Percentiles rank a stretch among this genome's conserved stretches.
Evolutionary conservation across 2,797 vertebrate species (phyloP).

Genomic region (Falco peregrinus): DNA sequence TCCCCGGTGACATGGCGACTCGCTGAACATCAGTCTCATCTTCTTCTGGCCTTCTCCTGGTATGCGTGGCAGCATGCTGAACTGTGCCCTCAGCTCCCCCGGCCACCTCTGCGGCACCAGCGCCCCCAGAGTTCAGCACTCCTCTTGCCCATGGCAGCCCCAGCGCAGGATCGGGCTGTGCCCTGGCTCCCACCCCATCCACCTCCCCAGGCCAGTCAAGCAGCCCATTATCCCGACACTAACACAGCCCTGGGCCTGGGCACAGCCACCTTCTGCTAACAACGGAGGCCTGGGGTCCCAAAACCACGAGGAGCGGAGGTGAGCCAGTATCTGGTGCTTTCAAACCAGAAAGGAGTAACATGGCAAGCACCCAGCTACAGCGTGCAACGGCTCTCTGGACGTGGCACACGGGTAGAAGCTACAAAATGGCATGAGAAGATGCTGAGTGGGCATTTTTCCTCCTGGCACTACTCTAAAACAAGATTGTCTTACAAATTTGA

Average conservation of each 20-base stretch:
- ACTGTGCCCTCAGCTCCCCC: neutral
- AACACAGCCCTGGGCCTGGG: neutral
- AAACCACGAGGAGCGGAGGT: rapidly evolving
- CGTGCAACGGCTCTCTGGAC: rapidly evolving
- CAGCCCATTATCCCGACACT: rapidly evolving
- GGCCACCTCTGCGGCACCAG: neutral
- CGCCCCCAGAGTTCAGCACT: too few relatives aligned
- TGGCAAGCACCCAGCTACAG: rapidly evolving
- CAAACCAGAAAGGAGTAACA: neutral
- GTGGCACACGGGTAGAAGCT: rapidly evolving
- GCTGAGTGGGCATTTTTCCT: neutral
- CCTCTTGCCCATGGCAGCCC: neutral
- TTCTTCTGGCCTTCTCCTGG: neutral
- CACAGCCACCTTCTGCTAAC: neutral
- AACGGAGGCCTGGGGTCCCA: too few relatives aligned
- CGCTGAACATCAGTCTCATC: neutral
- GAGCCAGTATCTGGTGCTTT: neutral
- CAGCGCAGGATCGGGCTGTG: rapidly evolving
- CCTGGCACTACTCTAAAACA: neutral
- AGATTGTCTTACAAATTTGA: neutral
- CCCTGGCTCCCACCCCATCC: neutral
- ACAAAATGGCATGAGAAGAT: neutral
- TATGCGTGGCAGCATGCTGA: rapidly evolving
- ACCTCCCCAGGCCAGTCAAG: rapidly evolving
- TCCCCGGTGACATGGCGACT: neutral